Percentiles rank a stretch among this genome's conserved stretches.
Conservation (phyloP, 2,113 vertebrate species). For the Corydoras sp. region DNA sequence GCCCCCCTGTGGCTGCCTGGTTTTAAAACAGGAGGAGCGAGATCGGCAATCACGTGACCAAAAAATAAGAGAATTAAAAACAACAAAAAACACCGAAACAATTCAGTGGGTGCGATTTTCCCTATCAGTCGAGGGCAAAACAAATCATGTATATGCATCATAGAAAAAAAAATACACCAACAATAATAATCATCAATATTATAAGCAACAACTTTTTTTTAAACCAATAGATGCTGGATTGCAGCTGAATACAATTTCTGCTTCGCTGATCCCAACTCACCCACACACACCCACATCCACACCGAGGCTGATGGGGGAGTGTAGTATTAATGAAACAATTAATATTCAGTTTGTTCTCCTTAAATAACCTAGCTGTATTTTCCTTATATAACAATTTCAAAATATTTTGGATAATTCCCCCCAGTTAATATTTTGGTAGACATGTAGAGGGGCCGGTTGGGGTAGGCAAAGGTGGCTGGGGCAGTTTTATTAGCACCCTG, state of each 20-base stretch:
- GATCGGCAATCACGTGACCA: slow-evolving; percentile 40
- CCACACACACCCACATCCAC: slow-evolving; percentile 3
- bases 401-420: too few species aligned
- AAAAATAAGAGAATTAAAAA: slow-evolving; percentile 36
- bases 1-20: slow-evolving; percentile 58
- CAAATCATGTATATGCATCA: slow-evolving; percentile 47
- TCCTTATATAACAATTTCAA: too few species aligned
- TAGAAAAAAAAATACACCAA: slow-evolving; percentile 58
- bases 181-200: slow-evolving; percentile 60
- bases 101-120: slow-evolving; percentile 23
- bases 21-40: slow-evolving; percentile 45
- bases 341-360: too few species aligned
- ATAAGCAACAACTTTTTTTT: slow-evolving; percentile 50
- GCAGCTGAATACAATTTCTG: slow-evolving; percentile 56
- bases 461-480: slow-evolving; percentile 31
- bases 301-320: neutral
- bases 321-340: neutral
- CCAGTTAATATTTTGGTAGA: neutral
- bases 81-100: slow-evolving; percentile 24
- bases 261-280: slow-evolving; percentile 57
- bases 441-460: neutral
- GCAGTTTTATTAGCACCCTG: slow-evolving; percentile 68
- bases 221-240: slow-evolving; percentile 55
- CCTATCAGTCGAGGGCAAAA: slow-evolving; percentile 46
- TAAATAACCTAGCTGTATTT: neutral